A percentile compares a stretch with the other conserved stretches of the same genome.
These are phyloP conservation scores for Clepsis dumicolana DNA, from an alignment of 2,888 invertebrate genomes.

Conservation along the genomic window DNA sequence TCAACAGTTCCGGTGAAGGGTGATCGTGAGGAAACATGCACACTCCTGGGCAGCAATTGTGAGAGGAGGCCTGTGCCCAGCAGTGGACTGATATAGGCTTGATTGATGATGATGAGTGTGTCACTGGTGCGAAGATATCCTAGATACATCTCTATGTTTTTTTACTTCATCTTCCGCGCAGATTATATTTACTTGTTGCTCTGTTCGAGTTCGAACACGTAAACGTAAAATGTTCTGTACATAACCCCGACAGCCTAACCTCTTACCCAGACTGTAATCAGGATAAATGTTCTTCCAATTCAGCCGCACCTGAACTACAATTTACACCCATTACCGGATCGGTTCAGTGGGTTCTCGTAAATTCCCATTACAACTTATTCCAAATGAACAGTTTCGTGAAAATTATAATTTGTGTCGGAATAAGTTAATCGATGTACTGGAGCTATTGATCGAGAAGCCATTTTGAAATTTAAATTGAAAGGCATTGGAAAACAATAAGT, in stretches of 20 bases:
- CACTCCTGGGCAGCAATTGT: too few relatives aligned
- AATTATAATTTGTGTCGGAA: conserved; percentile 30
- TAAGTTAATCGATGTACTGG: conserved; percentile 23
- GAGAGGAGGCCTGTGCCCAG: too few relatives aligned
- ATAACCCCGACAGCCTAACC: neutral
- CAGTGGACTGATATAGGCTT: too few relatives aligned
- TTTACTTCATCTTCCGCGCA: too few relatives aligned
- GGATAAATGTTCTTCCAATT: neutral
- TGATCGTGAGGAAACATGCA: too few relatives aligned
- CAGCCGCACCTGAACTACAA: neutral
- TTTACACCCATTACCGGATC: conserved; percentile 18
- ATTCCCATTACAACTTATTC: conserved; percentile 5
- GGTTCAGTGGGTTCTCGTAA: conserved; percentile 14
- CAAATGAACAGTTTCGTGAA: conserved; percentile 22
- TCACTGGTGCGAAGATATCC: too few relatives aligned
- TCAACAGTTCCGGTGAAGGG: too few relatives aligned
- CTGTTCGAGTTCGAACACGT: too few relatives aligned
- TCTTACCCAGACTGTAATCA: neutral
- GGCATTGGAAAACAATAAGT: conserved; percentile 14
- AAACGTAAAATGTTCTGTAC: neutral
- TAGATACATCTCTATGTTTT: too few relatives aligned
- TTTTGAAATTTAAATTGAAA: conserved; percentile 24
- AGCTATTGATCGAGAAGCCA: conserved; percentile 11
- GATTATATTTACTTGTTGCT: too few relatives aligned
- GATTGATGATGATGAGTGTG: too few relatives aligned